phyloP scores from a whole-genome alignment of 1,140 invertebrate species.

The Callitettix versicolor region DNA sequence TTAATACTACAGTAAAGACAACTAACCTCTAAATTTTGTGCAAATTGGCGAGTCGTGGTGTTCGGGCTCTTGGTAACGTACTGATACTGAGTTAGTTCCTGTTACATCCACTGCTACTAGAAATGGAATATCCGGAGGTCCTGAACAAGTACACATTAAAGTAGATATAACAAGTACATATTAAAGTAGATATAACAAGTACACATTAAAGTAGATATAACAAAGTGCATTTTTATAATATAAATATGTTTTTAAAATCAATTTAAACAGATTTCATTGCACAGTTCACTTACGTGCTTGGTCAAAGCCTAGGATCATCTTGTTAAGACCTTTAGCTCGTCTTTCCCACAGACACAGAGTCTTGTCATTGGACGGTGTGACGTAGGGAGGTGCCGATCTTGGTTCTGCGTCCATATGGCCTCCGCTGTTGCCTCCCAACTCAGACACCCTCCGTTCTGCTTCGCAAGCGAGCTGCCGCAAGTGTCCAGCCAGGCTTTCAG shows the following conservation, averaged over 20 bases:
- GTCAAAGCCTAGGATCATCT: constrained; percentile 56
- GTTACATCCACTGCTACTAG: constrained; percentile 72
- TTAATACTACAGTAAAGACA: too few species aligned
- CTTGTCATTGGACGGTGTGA: constrained; percentile 59
- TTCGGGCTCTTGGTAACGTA: constrained; percentile 61
- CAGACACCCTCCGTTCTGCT: constrained; percentile 63
- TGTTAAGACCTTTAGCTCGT: constrained; percentile 65
- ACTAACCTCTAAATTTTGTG: constrained; percentile 79
- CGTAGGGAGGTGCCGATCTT: constrained; percentile 16
- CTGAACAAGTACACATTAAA: constrained; percentile 33
- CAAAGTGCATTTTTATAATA: too few species aligned
- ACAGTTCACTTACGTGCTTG: constrained; percentile 55
- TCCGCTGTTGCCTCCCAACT: constrained; percentile 45
- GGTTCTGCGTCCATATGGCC: constrained; percentile 29
- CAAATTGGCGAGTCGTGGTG: constrained; percentile 57
- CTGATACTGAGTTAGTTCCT: constrained; percentile 60
- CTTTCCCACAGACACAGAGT: constrained; percentile 80
- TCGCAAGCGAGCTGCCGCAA: constrained; percentile 65
- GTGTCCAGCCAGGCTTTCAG: constrained; percentile 58
- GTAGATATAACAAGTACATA: too few species aligned
- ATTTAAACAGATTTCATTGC: too few species aligned
- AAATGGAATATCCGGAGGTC: constrained; percentile 67
- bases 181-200: too few species aligned
- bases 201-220: too few species aligned
- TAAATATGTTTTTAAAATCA: too few species aligned